Conservation (phyloP, 2,113 vertebrate genomes). For the Ctenodactylus gundi region DNA sequence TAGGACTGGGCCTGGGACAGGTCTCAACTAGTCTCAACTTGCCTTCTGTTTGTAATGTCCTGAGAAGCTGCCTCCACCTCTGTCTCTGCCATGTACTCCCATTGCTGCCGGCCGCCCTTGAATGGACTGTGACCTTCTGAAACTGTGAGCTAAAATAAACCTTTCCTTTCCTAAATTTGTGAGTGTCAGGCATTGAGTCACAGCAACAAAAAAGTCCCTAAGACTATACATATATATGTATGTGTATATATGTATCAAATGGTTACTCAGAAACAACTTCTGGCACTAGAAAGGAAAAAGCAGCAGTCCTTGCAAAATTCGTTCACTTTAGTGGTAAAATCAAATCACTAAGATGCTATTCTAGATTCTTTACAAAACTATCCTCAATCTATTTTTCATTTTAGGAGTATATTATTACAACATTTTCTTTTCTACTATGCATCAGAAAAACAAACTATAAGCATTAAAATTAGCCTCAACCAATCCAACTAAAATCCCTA, state of each 20-base stretch:
- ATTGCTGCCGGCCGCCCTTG: too few species aligned
- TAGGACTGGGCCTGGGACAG: too few species aligned
- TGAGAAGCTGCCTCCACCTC: too few species aligned
- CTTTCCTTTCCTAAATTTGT: too few species aligned
- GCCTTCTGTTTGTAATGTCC: too few species aligned
- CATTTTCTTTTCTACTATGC: not conserved
- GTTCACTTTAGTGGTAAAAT: not conserved
- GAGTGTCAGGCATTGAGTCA: too few species aligned
- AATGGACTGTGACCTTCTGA: too few species aligned
- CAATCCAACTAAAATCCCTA: constrained; percentile 27
- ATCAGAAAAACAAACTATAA: constrained; percentile 39
- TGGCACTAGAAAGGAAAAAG: constrained; percentile 21
- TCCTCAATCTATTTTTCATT: not conserved
- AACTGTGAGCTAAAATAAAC: too few species aligned
- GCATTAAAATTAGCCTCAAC: not conserved
- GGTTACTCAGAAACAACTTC: not conserved
- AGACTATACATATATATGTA: too few species aligned
- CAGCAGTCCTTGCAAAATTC: not conserved
- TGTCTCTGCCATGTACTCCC: too few species aligned
- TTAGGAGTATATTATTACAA: not conserved
- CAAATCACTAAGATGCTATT: not conserved
- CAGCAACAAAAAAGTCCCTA: too few species aligned
- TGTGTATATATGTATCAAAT: not conserved
- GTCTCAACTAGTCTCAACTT: too few species aligned
- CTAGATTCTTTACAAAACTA: constrained; percentile 6